Percentiles rank a stretch among this genome's conserved stretches.
Evolutionary conservation across 2,888 invertebrate species (phyloP).

Genomic region (Gymnoscelis rufifasciata): DNA sequence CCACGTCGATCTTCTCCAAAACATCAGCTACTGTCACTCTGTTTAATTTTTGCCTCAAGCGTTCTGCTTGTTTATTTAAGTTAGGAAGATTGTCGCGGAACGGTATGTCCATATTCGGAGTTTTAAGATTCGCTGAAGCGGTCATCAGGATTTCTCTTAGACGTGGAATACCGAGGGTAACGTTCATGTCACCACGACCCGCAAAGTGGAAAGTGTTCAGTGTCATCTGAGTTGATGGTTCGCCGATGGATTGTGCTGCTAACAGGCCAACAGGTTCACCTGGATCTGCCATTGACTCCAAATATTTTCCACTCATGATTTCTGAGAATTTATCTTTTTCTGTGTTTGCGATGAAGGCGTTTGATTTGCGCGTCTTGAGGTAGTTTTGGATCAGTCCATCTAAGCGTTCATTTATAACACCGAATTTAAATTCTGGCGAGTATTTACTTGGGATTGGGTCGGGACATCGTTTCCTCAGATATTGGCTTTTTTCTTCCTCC

Average conservation of each 20-base stretch:
- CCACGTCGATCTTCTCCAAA: slow-evolving; percentile 83
- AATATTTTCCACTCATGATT: slow-evolving; percentile 86
- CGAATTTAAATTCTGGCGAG: slow-evolving; percentile 87
- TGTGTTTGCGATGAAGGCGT: slow-evolving; percentile 46
- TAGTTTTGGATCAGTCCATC: slow-evolving; percentile 83
- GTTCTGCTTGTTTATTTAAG: slow-evolving; percentile 81
- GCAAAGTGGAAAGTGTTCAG: slow-evolving; percentile 99
- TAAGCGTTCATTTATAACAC: slow-evolving; percentile 90
- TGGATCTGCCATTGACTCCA: slow-evolving; percentile 88
- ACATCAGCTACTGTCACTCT: slow-evolving; percentile 89
- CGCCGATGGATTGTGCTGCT: slow-evolving; percentile 98
- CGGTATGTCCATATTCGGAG: slow-evolving; percentile 97
- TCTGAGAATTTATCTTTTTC: slow-evolving; percentile 80
- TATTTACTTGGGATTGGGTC: slow-evolving; percentile 86
- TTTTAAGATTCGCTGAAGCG: slow-evolving; percentile 94
- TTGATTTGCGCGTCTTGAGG: slow-evolving; percentile 61
- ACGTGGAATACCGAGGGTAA: slow-evolving; percentile 99
- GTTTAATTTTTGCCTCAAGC: slow-evolving; percentile 85
- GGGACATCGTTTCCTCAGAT: slow-evolving; percentile 80
- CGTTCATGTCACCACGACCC: slow-evolving; percentile 99
- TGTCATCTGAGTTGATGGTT: slow-evolving; percentile 99
- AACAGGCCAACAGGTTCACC: slow-evolving; percentile 98
- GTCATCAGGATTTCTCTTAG: slow-evolving; percentile 98
- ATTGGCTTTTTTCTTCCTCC: slow-evolving; percentile 78
- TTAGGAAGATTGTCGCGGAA: slow-evolving; percentile 77